Percentiles rank a stretch among this genome's conserved stretches.
These are phyloP conservation scores for Aleiodes leptofemur DNA, from an alignment of 2,888 invertebrate species.

Conservation along the genomic window DNA sequence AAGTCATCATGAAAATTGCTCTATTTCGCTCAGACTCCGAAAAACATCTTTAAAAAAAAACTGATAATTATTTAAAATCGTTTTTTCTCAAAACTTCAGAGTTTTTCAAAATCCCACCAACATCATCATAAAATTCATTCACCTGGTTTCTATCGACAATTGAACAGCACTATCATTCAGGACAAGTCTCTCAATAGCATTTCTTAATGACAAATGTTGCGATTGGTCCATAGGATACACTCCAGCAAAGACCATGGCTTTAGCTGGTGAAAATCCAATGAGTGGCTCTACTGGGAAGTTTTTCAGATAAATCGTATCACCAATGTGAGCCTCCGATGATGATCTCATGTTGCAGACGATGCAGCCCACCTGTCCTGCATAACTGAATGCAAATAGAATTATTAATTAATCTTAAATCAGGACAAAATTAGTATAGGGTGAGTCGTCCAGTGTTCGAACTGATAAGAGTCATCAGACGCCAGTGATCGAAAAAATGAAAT, in stretches of 20 bases:
- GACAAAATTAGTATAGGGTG: not conserved
- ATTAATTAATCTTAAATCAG: constrained; percentile 33
- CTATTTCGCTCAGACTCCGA: not conserved
- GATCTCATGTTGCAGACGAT: constrained; percentile 88
- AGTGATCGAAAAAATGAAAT: not conserved
- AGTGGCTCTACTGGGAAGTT: constrained; percentile 78
- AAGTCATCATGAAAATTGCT: too few relatives aligned
- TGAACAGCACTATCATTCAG: constrained; percentile 96
- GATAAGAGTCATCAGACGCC: too few relatives aligned
- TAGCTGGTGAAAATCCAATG: constrained; percentile 81
- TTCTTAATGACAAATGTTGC: constrained; percentile 84
- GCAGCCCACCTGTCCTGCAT: constrained; percentile 96
- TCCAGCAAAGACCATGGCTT: constrained; percentile 92
- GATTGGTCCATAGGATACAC: constrained; percentile 95
- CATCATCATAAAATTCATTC: constrained; percentile 47
- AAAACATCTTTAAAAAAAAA: too few relatives aligned
- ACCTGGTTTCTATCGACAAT: constrained; percentile 89
- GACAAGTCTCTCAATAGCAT: constrained; percentile 92
- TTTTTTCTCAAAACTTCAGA: too few relatives aligned
- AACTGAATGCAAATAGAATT: constrained; percentile 70
- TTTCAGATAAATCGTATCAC: constrained; percentile 84
- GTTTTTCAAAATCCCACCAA: too few relatives aligned
- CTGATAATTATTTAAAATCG: too few relatives aligned
- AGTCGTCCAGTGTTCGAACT: too few relatives aligned
- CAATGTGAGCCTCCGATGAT: constrained; percentile 84